Evolutionary conservation across 2,113 vertebrate species (phyloP).

Genomic region (Xiphorhynchus elegans): DNA sequence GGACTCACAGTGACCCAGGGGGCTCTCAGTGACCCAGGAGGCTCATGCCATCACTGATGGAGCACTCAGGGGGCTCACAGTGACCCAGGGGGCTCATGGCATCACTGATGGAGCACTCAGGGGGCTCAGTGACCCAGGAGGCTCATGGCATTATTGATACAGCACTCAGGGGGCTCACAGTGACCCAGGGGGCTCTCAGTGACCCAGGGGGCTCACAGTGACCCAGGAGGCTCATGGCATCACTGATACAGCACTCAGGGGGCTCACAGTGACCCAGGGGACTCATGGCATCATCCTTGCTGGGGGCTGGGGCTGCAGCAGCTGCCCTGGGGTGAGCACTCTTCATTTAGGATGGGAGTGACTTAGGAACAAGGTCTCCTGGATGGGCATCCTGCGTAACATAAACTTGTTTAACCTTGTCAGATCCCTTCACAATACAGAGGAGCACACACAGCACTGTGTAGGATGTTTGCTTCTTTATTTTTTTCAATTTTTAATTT

Average conservation of each 20-base stretch:
- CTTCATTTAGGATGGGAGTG: neutral
- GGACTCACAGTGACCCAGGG: neutral
- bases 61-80: neutral
- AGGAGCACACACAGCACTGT: conserved; percentile 1
- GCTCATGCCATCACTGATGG: too few relatives aligned
- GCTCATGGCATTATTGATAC: too few relatives aligned
- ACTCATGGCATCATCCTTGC: too few relatives aligned
- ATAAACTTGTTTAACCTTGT: neutral
- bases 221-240: neutral
- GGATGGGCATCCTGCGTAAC: neutral
- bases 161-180: too few relatives aligned
- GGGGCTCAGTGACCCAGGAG: neutral
- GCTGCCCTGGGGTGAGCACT: neutral
- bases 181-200: neutral
- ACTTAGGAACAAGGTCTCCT: neutral
- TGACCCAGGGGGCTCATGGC: neutral
- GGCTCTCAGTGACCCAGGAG: neutral
- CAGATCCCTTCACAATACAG: neutral
- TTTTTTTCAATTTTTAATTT: conserved; percentile 18
- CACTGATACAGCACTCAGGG: too few relatives aligned
- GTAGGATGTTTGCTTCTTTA: conserved; percentile 71
- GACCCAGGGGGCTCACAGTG: neutral
- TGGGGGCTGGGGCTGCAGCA: fast-evolving
- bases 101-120: too few relatives aligned
- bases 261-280: neutral